A percentile compares a stretch with the other conserved stretches of the same genome.
phyloP scores from a whole-genome alignment of 2,113 vertebrate species.

The Cephalophus harveyi region DNA sequence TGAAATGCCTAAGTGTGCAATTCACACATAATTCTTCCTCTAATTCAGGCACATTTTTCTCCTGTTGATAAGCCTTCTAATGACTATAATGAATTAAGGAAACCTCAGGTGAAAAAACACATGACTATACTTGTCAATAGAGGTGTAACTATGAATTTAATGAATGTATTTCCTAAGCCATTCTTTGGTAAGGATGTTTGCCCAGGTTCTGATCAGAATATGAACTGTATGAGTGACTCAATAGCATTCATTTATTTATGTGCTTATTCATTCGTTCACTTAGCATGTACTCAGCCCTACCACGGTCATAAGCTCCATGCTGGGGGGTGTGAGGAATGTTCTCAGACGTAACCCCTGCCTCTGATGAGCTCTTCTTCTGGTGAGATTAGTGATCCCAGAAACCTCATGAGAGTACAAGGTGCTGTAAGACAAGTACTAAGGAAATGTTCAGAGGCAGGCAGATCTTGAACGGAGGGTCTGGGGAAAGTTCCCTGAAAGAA shows the following conservation, averaged over 20 bases:
- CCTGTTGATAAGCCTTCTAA: conserved; percentile 50
- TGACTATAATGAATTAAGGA: conserved; percentile 57
- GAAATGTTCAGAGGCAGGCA: not conserved
- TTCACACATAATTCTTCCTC: conserved; percentile 38
- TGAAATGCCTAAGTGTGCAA: conserved; percentile 37
- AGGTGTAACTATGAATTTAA: conserved; percentile 48
- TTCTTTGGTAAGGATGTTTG: conserved; percentile 37
- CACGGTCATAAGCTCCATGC: not conserved
- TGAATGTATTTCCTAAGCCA: conserved; percentile 52
- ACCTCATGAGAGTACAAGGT: not conserved
- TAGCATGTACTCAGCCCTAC: not conserved
- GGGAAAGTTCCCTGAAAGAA: not conserved
- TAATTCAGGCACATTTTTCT: conserved; percentile 51
- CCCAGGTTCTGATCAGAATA: conserved; percentile 36
- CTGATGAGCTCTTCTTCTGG: not conserved
- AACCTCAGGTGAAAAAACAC: conserved; percentile 52
- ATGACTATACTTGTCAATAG: conserved; percentile 56
- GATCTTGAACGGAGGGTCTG: not conserved
- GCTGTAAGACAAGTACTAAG: not conserved
- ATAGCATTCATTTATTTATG: conserved; percentile 2
- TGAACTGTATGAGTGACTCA: conserved; percentile 2
- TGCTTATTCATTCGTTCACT: conserved; percentile 5
- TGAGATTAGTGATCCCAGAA: not conserved
- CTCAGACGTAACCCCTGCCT: not conserved
- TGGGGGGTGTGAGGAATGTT: not conserved